Conservation (phyloP, 2,888 invertebrate species). For the Thymelicus sylvestris region DNA sequence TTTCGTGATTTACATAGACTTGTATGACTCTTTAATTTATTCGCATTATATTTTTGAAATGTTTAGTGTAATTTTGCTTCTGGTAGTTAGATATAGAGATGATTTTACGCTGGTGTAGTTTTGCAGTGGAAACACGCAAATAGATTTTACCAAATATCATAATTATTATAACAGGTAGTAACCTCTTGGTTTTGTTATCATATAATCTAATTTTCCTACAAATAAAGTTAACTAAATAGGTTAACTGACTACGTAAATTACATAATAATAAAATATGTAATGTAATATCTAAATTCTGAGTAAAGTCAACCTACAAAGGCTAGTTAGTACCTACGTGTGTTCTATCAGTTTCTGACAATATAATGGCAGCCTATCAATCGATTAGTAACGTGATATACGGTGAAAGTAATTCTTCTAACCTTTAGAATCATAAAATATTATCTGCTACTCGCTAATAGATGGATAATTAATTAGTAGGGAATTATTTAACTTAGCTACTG, state of each 20-base stretch:
- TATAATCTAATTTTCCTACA: too few species aligned
- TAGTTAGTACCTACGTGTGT: neutral
- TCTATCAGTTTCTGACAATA: conserved; percentile 30
- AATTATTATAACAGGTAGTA: too few species aligned
- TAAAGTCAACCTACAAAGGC: neutral
- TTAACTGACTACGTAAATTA: too few species aligned
- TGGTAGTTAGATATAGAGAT: too few species aligned
- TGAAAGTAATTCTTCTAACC: conserved; percentile 26
- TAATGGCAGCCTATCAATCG: conserved; percentile 37
- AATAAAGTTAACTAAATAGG: too few species aligned
- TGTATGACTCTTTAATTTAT: neutral
- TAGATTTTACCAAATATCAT: too few species aligned
- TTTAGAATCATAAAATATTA: conserved; percentile 21
- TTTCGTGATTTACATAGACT: neutral
- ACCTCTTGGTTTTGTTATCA: too few species aligned
- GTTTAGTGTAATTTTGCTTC: too few species aligned
- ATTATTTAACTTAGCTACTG: too few species aligned
- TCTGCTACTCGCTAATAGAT: neutral
- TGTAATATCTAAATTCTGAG: neutral
- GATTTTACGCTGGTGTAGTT: too few species aligned
- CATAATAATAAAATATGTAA: too few species aligned
- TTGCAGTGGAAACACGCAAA: too few species aligned
- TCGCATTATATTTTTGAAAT: neutral
- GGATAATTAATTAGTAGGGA: neutral
- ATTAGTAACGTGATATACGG: conserved; percentile 35